Evolutionary conservation across 2,113 vertebrate species (phyloP).

Genomic region (Mohoua ochrocephala): DNA sequence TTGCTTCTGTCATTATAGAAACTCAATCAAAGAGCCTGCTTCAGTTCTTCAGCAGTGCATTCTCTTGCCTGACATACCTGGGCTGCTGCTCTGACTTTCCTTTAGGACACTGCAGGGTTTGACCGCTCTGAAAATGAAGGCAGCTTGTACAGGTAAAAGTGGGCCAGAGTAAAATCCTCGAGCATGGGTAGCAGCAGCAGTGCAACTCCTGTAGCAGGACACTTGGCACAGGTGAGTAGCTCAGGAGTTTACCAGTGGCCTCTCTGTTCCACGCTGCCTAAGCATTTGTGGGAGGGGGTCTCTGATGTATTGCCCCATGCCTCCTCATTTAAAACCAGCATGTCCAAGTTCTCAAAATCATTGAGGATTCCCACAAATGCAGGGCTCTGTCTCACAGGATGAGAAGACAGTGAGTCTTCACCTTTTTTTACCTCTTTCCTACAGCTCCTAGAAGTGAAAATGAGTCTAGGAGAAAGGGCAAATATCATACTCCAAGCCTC

Average conservation of each 20-base stretch:
- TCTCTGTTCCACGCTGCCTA: rapidly evolving
- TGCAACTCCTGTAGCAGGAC: background rate
- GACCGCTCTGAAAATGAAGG: background rate
- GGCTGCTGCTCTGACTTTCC: background rate
- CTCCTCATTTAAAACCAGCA: background rate
- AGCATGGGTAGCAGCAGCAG: rapidly evolving
- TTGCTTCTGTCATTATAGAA: background rate
- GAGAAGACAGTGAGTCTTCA: background rate
- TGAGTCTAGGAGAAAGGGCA: background rate
- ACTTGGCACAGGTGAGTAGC: background rate
- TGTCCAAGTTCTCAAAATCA: background rate
- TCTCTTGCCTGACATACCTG: background rate
- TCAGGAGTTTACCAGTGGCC: background rate
- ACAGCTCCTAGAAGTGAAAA: background rate
- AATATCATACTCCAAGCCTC: background rate
- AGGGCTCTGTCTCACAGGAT: background rate
- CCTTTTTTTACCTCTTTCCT: background rate
- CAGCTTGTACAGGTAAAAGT: background rate
- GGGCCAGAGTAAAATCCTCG: background rate
- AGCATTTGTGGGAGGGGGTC: rapidly evolving
- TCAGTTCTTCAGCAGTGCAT: background rate
- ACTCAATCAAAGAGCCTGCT: background rate
- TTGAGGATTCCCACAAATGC: background rate
- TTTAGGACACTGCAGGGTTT: background rate
- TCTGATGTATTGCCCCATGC: background rate